Conservation (phyloP, 2,113 vertebrate species). For the Entomyzon cyanotis region DNA sequence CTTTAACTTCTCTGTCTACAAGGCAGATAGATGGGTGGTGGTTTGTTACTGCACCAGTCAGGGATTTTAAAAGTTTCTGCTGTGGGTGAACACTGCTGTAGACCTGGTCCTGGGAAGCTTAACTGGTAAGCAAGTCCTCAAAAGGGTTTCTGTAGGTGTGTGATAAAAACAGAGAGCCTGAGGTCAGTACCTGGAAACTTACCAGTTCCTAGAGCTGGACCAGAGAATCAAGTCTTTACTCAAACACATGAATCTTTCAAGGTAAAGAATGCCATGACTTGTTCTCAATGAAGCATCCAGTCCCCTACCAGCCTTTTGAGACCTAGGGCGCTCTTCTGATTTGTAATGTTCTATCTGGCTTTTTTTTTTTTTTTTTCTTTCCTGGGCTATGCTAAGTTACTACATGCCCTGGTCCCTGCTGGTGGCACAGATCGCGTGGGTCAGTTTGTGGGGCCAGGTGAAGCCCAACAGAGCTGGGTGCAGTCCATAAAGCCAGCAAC, state of each 20-base stretch:
- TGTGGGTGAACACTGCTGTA: neutral
- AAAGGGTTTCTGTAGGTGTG: neutral
- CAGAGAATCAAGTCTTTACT: neutral
- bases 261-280: neutral
- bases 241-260: neutral
- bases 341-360: neutral
- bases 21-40: neutral
- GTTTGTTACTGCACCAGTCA: neutral
- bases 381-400: neutral
- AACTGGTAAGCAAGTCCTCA: neutral
- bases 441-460: neutral
- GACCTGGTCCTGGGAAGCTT: neutral
- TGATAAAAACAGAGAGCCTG: neutral
- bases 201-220: neutral
- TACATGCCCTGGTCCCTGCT: neutral
- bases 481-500: neutral
- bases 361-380: neutral
- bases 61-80: neutral
- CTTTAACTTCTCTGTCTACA: neutral
- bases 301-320: neutral
- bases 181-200: neutral
- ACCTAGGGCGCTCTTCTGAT: neutral
- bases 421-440: neutral
- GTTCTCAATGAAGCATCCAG: neutral
- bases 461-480: neutral